These are phyloP conservation scores for Drosophila eohydei DNA, from an alignment of 2,888 invertebrate species.

Conservation along the genomic window DNA sequence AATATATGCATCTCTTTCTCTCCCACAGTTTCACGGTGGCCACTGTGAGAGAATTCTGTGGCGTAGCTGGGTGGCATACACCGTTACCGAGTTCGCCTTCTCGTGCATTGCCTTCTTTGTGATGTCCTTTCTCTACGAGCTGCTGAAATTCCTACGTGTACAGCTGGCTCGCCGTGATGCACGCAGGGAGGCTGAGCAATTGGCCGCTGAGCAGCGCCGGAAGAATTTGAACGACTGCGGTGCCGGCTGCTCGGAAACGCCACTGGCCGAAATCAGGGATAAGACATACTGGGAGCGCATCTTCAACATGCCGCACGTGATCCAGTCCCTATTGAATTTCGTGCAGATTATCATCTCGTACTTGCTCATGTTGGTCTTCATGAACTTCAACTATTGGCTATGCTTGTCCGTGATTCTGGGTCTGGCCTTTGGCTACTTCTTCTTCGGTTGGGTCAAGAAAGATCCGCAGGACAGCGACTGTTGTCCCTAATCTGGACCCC, in stretches of 20 bases:
- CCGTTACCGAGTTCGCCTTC: constrained; percentile 91
- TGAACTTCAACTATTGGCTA: constrained; percentile 84
- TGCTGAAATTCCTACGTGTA: constrained; percentile 93
- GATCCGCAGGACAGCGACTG: constrained; percentile 80
- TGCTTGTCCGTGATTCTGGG: constrained; percentile 83
- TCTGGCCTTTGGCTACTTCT: constrained; percentile 82
- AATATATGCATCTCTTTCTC: constrained; percentile 4
- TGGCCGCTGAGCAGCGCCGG: constrained; percentile 60
- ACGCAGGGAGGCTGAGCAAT: constrained; percentile 62
- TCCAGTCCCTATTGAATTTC: constrained; percentile 81
- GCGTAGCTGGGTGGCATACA: constrained; percentile 91
- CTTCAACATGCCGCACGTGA: constrained; percentile 71
- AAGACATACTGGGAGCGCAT: constrained; percentile 69
- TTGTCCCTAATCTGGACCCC: constrained; percentile 68
- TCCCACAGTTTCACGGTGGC: constrained; percentile 92
- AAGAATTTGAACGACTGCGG: constrained; percentile 50
- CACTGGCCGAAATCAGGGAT: constrained; percentile 61
- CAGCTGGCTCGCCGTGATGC: constrained; percentile 69
- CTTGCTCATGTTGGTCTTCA: constrained; percentile 84
- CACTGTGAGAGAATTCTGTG: constrained; percentile 92
- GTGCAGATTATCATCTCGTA: constrained; percentile 83
- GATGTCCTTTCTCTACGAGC: constrained; percentile 96
- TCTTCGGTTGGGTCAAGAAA: constrained; percentile 83
- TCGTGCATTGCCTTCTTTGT: constrained; percentile 96
- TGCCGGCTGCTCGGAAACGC: constrained; percentile 64